Conservation (phyloP, 2,113 vertebrate genomes). For the Odocoileus virginianus region DNA sequence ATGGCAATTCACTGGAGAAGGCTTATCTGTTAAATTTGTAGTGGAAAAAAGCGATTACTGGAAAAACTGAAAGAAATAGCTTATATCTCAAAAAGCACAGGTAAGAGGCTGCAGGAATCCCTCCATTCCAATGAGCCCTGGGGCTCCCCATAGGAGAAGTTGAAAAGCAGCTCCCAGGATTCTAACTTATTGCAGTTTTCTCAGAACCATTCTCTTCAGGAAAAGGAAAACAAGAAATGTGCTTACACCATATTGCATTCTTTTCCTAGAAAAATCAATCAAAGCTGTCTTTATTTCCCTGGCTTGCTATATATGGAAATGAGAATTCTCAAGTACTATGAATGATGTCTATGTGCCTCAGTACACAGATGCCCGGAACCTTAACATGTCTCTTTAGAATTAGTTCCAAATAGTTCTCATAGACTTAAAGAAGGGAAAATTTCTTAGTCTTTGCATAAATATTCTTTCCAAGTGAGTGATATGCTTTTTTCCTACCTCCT, state of each 20-base stretch:
- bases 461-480: background rate
- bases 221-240: background rate
- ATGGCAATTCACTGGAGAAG: slow-evolving; percentile 26
- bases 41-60: slow-evolving; percentile 25
- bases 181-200: background rate
- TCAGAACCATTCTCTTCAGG: background rate
- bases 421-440: slow-evolving; percentile 25
- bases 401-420: background rate
- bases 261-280: slow-evolving; percentile 17
- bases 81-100: background rate
- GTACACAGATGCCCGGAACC: background rate
- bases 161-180: background rate
- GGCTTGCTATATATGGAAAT: slow-evolving; percentile 29
- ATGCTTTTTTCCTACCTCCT: background rate
- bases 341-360: background rate
- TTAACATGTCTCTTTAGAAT: background rate
- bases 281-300: slow-evolving; percentile 47
- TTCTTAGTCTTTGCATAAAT: slow-evolving; percentile 1
- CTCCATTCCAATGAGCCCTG: background rate
- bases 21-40: slow-evolving; percentile 39
- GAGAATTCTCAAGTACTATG: slow-evolving; percentile 29
- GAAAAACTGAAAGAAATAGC: background rate
- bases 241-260: background rate
- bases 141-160: background rate
- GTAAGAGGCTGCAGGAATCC: background rate